phyloP scores from a whole-genome alignment of 2,797 vertebrate genomes.

The Bucorvus abyssinicus region DNA sequence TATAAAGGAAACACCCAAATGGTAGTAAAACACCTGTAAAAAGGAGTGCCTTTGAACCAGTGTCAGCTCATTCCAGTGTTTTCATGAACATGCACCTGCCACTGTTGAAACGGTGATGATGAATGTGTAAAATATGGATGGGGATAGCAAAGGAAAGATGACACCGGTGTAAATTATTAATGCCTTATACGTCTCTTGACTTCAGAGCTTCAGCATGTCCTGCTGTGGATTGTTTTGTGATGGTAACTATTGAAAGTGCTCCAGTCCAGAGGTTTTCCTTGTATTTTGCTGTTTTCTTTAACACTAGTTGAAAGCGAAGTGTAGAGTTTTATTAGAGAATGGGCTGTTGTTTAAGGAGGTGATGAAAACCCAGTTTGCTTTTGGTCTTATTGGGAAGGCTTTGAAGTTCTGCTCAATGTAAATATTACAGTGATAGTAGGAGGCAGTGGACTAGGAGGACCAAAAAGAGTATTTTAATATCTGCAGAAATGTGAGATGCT shows the following conservation, averaged over 20 bases:
- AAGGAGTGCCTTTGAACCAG: neutral
- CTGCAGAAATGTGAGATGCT: neutral
- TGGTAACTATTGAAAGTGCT: neutral
- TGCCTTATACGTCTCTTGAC: neutral
- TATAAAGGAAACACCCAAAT: accelerated
- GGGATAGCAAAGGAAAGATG: neutral
- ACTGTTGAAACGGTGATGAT: neutral
- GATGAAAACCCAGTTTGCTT: neutral
- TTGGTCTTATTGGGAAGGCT: neutral
- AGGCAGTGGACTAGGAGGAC: neutral
- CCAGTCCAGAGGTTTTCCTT: neutral
- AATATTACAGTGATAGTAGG: neutral
- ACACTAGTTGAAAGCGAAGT: neutral
- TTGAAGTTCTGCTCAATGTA: neutral
- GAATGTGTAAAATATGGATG: neutral
- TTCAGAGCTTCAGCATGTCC: neutral
- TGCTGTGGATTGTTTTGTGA: neutral
- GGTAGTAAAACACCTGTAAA: neutral
- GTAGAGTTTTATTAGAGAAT: neutral
- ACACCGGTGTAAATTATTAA: neutral
- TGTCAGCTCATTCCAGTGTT: neutral
- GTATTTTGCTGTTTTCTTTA: neutral
- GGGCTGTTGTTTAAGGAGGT: neutral
- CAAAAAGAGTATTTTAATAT: neutral
- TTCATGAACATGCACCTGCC: neutral